phyloP scores from a whole-genome alignment of 2,888 invertebrate genomes.

The Ischnus inquisitorius region DNA sequence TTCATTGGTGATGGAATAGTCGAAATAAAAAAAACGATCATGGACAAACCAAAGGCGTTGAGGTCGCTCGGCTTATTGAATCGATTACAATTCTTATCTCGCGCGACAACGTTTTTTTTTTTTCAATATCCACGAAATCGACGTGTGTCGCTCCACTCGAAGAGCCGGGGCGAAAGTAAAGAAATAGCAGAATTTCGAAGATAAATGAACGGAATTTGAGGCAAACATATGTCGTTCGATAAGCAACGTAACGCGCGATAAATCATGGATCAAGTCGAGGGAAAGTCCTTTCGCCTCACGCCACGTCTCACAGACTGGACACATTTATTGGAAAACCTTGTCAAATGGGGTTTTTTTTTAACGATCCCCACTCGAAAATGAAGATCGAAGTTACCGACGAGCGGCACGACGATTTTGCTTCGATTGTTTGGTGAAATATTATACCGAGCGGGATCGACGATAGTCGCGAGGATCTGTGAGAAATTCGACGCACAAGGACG shows the following conservation, averaged over 20 bases:
- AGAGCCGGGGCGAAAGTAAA: no score
- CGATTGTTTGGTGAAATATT: background rate
- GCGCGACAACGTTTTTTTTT: no score
- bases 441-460: no score
- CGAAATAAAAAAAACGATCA: background rate
- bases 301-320: constrained; percentile 13
- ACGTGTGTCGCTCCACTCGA: background rate
- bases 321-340: constrained; percentile 33
- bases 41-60: no score
- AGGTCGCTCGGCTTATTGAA: no score
- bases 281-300: constrained; percentile 29
- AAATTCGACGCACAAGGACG: constrained; percentile 10
- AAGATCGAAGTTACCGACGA: background rate
- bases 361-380: constrained; percentile 9
- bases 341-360: background rate
- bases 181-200: background rate
- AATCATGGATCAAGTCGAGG: constrained; percentile 39
- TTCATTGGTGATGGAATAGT: background rate
- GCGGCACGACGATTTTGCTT: background rate
- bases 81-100: no score
- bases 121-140: no score
- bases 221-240: constrained; percentile 32
- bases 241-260: constrained; percentile 49
- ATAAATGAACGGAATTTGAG: constrained; percentile 49
- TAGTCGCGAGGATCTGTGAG: background rate